Evolutionary conservation across 2,888 invertebrate species (phyloP), one percentile per base, ranked within the genome.

Genomic region (Drosophila lacicola): DNA sequence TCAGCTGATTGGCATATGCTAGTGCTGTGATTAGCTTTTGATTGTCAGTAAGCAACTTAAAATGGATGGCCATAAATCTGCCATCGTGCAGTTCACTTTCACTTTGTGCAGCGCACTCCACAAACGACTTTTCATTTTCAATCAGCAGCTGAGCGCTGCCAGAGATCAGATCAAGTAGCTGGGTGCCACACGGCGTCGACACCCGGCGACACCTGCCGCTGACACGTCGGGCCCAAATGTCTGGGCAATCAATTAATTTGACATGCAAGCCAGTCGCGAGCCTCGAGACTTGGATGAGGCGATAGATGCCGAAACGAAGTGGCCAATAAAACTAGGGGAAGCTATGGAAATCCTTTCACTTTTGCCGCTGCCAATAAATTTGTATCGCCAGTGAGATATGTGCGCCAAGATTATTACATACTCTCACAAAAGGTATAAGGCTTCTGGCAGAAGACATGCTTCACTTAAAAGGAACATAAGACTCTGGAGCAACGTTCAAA

Each of bases 181-280:
- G 54, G 11, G 61, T 53, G 62, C 63, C 63, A 58, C 49, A 51
- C 44, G 46, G 47, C 36, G 60, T 50, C 73, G 77, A 79, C 86
- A 88, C 73, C 82, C 76, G 82, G 72, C 78, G 71, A 75, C 80
- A 80, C 74, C 80, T 79, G 80, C 62, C 77, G 71, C 54, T 49
- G 47, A 62, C 77, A 81, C 88, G 73, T 81, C 73, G 65, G 41
- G 72, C 37, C 60, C 34, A 65, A 63, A 56, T 65, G 69, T 65
- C 53, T 34, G 34, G 54, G 51, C 63, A 70, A 88, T 88, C 83
- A 84, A 84, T 84, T 84, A 84, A 84, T 82, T 86, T 86, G 83
- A 88, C 89, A 86, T 88, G 83, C 89, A 72, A 76, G 80, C 68
- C 62, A 66, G 63, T 39, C 70, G 62, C 56, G 55, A 53, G 41